Conservation (phyloP, 2,113 vertebrate genomes). For the Leptobrachium ailaonicum region DNA sequence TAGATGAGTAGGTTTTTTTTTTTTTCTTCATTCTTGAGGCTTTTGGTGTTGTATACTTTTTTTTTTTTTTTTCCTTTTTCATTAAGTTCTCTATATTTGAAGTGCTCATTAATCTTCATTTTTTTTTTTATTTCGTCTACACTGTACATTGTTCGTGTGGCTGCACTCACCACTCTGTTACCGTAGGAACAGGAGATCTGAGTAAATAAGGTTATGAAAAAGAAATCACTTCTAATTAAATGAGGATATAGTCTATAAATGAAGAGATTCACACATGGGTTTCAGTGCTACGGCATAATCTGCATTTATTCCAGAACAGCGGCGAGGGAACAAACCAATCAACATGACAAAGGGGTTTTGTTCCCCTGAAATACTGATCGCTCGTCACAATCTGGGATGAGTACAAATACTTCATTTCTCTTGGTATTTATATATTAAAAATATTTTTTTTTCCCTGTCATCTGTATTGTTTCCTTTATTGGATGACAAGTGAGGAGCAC, state of each 20-base stretch:
- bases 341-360: constrained; percentile 37
- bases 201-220: constrained; percentile 86
- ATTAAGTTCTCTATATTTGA: constrained; percentile 68
- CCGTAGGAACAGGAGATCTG: constrained; percentile 83
- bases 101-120: constrained; percentile 84
- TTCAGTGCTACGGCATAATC: constrained; percentile 33
- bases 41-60: constrained; percentile 45
- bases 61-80: constrained; percentile 54
- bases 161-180: constrained; percentile 79
- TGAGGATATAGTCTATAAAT: constrained; percentile 72
- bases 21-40: constrained; percentile 5
- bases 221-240: constrained; percentile 88
- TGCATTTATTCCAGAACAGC: constrained; percentile 31
- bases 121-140: constrained; percentile 64
- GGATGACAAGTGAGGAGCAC: too few relatives aligned
- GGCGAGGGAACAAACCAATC: constrained; percentile 32
- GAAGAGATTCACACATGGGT: constrained; percentile 42
- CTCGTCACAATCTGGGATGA: constrained; percentile 2
- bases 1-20: constrained; percentile 30
- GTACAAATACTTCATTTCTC: neutral
- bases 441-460: neutral
- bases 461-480: too few relatives aligned
- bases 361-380: neutral
- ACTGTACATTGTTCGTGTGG: constrained; percentile 64
- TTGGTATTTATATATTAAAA: constrained; percentile 3